Conservation (phyloP, 2,797 vertebrate species). For the Cryptoprocta ferox region DNA sequence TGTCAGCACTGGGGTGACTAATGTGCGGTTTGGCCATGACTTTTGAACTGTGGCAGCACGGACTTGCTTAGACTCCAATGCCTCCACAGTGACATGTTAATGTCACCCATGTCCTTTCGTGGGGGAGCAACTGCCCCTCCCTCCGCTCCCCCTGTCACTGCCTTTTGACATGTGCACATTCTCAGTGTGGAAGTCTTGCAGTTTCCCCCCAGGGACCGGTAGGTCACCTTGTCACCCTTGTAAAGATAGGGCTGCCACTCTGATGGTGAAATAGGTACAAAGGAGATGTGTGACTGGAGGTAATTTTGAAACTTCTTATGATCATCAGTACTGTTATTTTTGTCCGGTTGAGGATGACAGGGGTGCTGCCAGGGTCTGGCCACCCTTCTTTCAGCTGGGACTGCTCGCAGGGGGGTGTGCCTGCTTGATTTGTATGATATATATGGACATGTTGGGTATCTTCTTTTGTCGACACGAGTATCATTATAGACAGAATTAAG, state of each 20-base stretch:
- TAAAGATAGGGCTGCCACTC: not conserved
- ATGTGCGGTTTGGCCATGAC: not conserved
- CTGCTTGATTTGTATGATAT: conserved; percentile 1
- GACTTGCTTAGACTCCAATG: not conserved
- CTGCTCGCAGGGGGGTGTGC: not conserved
- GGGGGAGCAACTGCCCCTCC: not conserved
- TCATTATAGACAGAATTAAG: not conserved
- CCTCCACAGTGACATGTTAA: not conserved
- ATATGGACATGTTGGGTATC: not conserved
- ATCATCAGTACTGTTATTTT: not conserved
- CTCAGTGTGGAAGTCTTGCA: not conserved
- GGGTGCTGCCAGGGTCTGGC: not conserved
- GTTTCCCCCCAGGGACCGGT: not conserved
- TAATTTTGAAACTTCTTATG: not conserved
- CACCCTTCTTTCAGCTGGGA: not conserved
- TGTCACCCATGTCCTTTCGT: not conserved
- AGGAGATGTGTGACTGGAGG: not conserved
- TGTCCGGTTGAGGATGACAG: not conserved
- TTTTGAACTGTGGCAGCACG: not conserved
- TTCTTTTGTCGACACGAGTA: conserved; percentile 38
- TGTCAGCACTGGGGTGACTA: not conserved
- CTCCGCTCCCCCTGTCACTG: not conserved
- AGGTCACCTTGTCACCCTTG: not conserved
- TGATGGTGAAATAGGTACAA: not conserved
- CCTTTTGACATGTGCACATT: not conserved